Base-by-base conservation (phyloP, 2,888 invertebrate genomes). In the Eumerus sabulonum region DNA sequence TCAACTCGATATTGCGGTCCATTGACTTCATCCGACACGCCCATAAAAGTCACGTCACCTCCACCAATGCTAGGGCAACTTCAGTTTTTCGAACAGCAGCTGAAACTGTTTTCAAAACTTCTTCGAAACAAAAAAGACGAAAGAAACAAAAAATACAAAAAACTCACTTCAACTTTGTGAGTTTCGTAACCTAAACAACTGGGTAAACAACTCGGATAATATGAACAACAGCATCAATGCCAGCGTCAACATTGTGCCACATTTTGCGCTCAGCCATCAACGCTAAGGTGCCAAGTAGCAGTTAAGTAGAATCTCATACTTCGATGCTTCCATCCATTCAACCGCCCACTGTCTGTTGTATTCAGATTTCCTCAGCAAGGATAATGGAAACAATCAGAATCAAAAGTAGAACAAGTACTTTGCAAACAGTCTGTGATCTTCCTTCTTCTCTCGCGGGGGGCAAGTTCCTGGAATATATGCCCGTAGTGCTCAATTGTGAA, bases 391-490 rank as follows among this genome's bases (percentile, higher is more conserved):
- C 9, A 56, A 35, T 38, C 53, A n/a, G 11, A 45, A 59, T 3
- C 12, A 35, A 16, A 47, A 40, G 53, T 59, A 36, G 45, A 42
- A 76, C 56, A 76, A 66, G 71, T 35, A 50, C 48, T 66, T 60
- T 36, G 35, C 45, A 74, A 62, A 56, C 56, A 66, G 70, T 71
- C 54, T 71, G 50, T 71, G 54, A 71, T 66, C 64, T 56, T 44
- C 64, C 7, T 27, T 27, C 27, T 27, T 27, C 3, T 27, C 27
- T n/a, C 27, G 2, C 27, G 3, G 27, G 27, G 13, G 71, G 45
- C 44, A 62, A 72, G 66, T 72, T 72, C 57, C 45, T 62, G 67
- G 40, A 40, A 9, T 3, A 11, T 72, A 77, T 67, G 57, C 68
- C 40, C 70, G 19, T 44, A 35, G 48, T n/a, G 11, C n/a, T 40